Conservation (phyloP, 1,140 invertebrate species). For the Hylyphantes graminicola region DNA sequence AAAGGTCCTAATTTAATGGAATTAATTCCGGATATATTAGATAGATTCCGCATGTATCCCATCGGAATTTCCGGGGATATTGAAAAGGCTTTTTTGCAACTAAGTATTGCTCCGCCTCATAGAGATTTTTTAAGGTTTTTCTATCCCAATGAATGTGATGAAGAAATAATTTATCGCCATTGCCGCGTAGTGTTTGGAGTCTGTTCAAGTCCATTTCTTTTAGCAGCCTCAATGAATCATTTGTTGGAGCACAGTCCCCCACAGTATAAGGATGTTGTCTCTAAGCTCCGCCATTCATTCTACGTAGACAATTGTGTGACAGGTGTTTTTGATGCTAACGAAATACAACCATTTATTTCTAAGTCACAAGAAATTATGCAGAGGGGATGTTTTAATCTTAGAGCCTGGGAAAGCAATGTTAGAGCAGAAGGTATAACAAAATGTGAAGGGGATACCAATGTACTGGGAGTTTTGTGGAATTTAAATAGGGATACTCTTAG, state of each 20-base stretch:
- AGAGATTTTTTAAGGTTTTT: conserved; percentile 17
- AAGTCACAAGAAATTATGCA: not conserved
- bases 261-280: not conserved
- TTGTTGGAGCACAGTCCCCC: not conserved
- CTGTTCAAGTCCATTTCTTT: not conserved
- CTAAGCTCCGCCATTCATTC: conserved; percentile 12
- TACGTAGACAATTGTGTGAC: conserved; percentile 40
- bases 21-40: conserved; percentile 65
- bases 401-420: conserved; percentile 8
- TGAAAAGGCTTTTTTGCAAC: conserved; percentile 68
- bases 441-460: not conserved
- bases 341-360: conserved; percentile 1
- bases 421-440: too few relatives aligned
- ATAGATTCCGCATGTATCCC: conserved; percentile 65
- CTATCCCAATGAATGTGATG: not conserved
- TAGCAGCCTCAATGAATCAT: not conserved
- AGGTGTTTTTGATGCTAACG: not conserved
- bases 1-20: conserved; percentile 65
- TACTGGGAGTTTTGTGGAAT: not conserved
- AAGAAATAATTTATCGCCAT: not conserved
- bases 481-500: not conserved
- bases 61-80: conserved; percentile 68
- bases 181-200: conserved; percentile 5
- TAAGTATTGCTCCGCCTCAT: conserved; percentile 60
- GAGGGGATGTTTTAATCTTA: conserved; percentile 13